Conservation (phyloP, 2,797 vertebrate species). For the Phalanger gymnotis region DNA sequence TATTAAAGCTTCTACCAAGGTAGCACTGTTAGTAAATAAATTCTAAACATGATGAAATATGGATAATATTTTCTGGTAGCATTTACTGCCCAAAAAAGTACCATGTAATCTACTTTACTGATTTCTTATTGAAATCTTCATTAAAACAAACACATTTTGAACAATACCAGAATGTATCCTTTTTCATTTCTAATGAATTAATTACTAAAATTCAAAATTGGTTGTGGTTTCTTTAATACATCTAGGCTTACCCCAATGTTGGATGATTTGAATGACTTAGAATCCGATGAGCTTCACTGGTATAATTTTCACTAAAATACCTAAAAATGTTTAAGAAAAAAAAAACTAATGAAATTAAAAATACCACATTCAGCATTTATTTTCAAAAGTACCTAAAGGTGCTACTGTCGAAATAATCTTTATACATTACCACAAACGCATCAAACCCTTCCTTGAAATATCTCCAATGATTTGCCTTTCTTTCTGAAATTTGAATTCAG, state of each 20-base stretch:
- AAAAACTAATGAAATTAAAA: slow-evolving; percentile 41
- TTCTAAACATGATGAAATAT: slow-evolving; percentile 40
- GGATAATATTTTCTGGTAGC: slow-evolving; percentile 35
- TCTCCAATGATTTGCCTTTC: slow-evolving; percentile 5
- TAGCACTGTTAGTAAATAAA: not conserved
- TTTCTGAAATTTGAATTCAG: slow-evolving; percentile 13
- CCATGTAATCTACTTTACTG: slow-evolving; percentile 2
- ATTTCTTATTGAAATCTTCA: slow-evolving; percentile 20
- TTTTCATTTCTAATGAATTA: slow-evolving; percentile 44
- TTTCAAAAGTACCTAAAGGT: slow-evolving; percentile 25
- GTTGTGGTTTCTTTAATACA: slow-evolving; percentile 4
- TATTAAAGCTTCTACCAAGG: not conserved
- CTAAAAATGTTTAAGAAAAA: slow-evolving; percentile 81
- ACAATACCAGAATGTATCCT: not conserved
- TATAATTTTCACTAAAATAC: slow-evolving; percentile 96
- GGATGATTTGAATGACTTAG: slow-evolving; percentile 95
- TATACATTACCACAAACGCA: not conserved
- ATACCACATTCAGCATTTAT: not conserved
- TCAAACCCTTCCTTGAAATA: not conserved
- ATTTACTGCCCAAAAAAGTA: slow-evolving; percentile 35
- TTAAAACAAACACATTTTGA: slow-evolving; percentile 40
- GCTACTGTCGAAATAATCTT: not conserved
- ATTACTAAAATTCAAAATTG: slow-evolving; percentile 12
- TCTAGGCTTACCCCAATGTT: slow-evolving; percentile 91
- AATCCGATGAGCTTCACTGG: slow-evolving; percentile 91